Base-by-base conservation (phyloP, 2,113 vertebrate species). In the Prionailurus viverrinus region DNA sequence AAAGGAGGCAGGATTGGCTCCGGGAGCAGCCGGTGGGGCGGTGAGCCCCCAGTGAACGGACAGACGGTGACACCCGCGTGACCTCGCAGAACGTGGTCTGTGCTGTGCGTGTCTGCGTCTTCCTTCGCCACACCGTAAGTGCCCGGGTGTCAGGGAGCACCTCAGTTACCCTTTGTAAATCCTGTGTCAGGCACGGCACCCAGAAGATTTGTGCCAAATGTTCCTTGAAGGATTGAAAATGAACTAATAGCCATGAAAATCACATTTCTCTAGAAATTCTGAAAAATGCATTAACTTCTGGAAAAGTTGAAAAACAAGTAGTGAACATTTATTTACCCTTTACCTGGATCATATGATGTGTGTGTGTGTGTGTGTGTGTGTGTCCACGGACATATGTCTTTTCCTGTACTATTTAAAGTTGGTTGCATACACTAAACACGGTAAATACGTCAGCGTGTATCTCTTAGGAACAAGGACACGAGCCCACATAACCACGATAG, bases 51-150 rank as follows among this genome's bases (percentile, higher is more conserved):
- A 3, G 11, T 29, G 18, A 7, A 29, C 10, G 10, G 63, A n/a
- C n/a, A 19, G 10, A n/a, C 0, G 13, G 8, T 1, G 39, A 4
- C 36, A 16, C 36, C 12, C 1, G 13, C 1, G 2, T 0, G 41
- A 18, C 36, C 11, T 9, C 36, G 23, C 14, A 0, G 55, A 33
- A 36, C 0, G 0, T 19, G 41, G 76, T 53, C 36, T 25, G 31
- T 9, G 48, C 8, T 31, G 33, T 21, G 39, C 19, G 10, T 1
- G 23, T 61, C 7, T 7, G 48, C 25, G 23, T 19, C 78, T 33
- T 19, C 14, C 55, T 53, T 61, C 12, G 0, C 82, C 12, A 1
- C 0, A 0, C 3, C 29, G 7, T 12, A 0, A 4, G 19, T 29
- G 48, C 36, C 48, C 19, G 48, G 33, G 5, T 10, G 1, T 48